These are phyloP conservation scores for Strix occidentalis DNA, from an alignment of 2,797 vertebrate genomes.

Conservation along the genomic window DNA sequence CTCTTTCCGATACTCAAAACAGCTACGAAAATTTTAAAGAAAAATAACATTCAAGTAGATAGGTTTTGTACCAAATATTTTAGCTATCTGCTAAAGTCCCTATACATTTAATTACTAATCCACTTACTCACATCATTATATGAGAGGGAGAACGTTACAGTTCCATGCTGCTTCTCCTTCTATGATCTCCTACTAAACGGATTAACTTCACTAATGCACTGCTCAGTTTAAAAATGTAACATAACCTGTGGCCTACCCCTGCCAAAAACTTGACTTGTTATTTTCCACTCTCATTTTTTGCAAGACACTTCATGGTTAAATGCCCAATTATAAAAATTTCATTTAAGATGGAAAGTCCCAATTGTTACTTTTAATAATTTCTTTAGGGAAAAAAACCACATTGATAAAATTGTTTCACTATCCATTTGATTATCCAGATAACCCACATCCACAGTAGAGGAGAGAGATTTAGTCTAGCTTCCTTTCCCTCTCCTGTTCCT, in stretches of 20 bases:
- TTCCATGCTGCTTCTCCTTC: background rate
- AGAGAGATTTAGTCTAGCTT: background rate
- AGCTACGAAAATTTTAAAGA: background rate
- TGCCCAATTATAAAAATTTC: background rate
- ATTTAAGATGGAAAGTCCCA: background rate
- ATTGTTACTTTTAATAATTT: background rate
- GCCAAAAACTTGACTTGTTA: background rate
- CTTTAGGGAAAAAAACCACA: accelerated
- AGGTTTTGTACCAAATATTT: background rate
- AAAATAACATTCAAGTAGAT: background rate
- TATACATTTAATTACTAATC: background rate
- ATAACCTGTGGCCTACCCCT: background rate
- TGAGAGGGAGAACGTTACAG: accelerated
- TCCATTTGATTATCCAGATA: background rate
- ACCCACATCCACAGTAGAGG: background rate
- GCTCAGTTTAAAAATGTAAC: background rate
- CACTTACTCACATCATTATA: background rate
- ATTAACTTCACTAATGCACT: background rate
- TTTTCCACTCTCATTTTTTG: background rate
- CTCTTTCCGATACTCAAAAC: background rate
- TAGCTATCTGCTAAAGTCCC: background rate
- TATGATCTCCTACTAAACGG: background rate
- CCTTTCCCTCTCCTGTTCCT: background rate
- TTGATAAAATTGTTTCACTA: background rate
- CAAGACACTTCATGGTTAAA: background rate